phyloP scores from a whole-genome alignment of 2,888 invertebrate genomes.

The Coelinius sp. region DNA sequence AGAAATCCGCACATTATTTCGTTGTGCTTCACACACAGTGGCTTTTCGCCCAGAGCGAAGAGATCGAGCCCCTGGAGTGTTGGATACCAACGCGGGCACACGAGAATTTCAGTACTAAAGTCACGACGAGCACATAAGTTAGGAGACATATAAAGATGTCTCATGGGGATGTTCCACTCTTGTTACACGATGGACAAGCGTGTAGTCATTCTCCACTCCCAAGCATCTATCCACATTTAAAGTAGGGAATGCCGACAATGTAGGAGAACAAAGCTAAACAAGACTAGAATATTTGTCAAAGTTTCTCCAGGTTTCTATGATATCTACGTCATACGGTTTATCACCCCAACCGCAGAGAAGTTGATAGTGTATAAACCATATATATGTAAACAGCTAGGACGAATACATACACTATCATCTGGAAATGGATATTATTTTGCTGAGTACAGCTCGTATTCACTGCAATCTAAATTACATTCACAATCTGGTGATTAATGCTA shows the following conservation, averaged over 20 bases:
- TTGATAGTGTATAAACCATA: slow-evolving; percentile 1
- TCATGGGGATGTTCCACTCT: slow-evolving; percentile 9
- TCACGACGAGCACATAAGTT: slow-evolving; percentile 37
- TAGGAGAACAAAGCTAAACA: slow-evolving; percentile 42
- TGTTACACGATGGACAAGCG: slow-evolving; percentile 43
- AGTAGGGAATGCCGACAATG: not conserved
- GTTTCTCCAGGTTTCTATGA: slow-evolving; percentile 31
- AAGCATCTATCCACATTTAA: slow-evolving; percentile 10
- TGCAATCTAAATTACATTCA: not conserved
- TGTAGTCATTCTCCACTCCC: not conserved
- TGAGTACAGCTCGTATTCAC: not conserved
- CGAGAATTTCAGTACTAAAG: slow-evolving; percentile 13
- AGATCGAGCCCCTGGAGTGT: not conserved
- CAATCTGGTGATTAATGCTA: not conserved
- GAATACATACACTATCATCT: not conserved
- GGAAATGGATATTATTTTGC: not conserved
- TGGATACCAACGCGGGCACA: slow-evolving; percentile 19
- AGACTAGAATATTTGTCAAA: slow-evolving; percentile 46
- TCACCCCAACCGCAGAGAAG: slow-evolving; percentile 15
- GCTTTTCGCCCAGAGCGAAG: slow-evolving; percentile 23
- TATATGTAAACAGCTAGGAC: not conserved
- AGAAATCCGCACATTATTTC: slow-evolving; percentile 46
- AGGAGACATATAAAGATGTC: slow-evolving; percentile 31
- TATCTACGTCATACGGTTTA: slow-evolving; percentile 17
- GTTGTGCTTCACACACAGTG: slow-evolving; percentile 45